Evolutionary conservation across 1,140 invertebrate species (phyloP), one percentile per base, ranked within the genome.

Genomic region (Drosophila orena): DNA sequence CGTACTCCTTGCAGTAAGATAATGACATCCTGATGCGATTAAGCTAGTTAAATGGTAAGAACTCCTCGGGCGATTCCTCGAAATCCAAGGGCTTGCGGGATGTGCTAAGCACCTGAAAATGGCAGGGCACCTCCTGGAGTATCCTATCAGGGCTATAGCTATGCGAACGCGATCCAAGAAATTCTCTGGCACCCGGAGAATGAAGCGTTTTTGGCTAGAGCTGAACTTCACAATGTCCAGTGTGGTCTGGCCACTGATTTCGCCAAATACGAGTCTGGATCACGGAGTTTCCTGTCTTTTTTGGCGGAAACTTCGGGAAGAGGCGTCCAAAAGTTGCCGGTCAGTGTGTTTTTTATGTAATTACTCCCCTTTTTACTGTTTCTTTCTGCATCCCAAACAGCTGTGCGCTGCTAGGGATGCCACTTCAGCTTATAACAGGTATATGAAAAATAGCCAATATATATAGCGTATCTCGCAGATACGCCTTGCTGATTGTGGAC

Each of bases 401-500:
- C 64, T 68, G 64, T 17, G 27, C 12, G 20, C 14, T n/a, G 14
- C 24, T 14, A 10, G 59, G 35, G 15, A 37, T 68, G 59, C 1
- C 37, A 27, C 24, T n/a, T 47, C 50, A 8, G 30, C 30, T 30
- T 10, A 30, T 8, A 30, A 27, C 11, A 24, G 4, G 1, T 34
- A 10, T 8, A 4, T n/a, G 0, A n/a, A n/a, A 46, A n/a, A 27
- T n/a, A 49, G 47, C 47, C 17, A 35, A 17, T n/a, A n/a, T 20
- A 12, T 5, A 35, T 11, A 34, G 47, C 47, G 6, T 4, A 6
- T 24, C 7, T 62, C 55, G 10, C 90, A 97, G 98, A 90, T 99
- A 99, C 93, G 97, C 98, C 0, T 91, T 99, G 22, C 90, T 99
- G 8, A 97, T 99, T 81, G 97, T 99, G 10, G 99, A 99, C 91